These are phyloP conservation scores for Pygoscelis adeliae DNA, from an alignment of 2,113 vertebrate species.

Conservation along the genomic window DNA sequence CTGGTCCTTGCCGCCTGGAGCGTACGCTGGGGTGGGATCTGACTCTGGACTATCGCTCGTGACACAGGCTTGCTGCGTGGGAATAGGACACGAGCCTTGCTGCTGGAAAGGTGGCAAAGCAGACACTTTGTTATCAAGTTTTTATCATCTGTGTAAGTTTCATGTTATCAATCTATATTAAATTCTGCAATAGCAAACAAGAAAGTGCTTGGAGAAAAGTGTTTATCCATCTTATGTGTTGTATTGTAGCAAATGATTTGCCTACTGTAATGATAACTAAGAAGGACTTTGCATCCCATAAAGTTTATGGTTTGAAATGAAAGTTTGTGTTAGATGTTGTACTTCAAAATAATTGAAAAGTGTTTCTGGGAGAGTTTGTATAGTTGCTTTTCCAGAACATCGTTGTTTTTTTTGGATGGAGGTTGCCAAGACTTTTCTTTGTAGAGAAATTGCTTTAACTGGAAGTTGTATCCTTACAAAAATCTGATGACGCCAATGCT, in stretches of 20 bases:
- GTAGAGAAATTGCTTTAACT: neutral
- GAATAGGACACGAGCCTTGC: neutral
- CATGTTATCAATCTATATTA: neutral
- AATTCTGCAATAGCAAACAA: neutral
- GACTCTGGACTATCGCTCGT: accelerated
- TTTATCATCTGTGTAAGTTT: neutral
- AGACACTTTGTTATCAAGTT: neutral
- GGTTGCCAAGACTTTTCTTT: neutral
- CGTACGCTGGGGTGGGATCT: accelerated
- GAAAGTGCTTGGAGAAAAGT: neutral
- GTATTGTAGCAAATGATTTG: neutral
- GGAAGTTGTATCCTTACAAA: neutral
- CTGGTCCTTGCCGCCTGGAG: neutral
- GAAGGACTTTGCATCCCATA: neutral
- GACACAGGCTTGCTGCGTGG: neutral
- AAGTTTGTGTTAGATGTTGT: neutral
- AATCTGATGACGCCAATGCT: neutral
- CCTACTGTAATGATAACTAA: neutral
- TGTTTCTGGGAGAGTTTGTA: neutral
- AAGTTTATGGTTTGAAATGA: neutral
- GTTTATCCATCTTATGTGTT: neutral
- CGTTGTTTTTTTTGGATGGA: neutral
- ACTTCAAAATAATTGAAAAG: neutral
- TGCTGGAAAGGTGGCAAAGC: neutral
- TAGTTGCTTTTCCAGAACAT: neutral